Evolutionary conservation across 2,888 invertebrate genomes (phyloP).

Genomic region (Drosophila birchii): DNA sequence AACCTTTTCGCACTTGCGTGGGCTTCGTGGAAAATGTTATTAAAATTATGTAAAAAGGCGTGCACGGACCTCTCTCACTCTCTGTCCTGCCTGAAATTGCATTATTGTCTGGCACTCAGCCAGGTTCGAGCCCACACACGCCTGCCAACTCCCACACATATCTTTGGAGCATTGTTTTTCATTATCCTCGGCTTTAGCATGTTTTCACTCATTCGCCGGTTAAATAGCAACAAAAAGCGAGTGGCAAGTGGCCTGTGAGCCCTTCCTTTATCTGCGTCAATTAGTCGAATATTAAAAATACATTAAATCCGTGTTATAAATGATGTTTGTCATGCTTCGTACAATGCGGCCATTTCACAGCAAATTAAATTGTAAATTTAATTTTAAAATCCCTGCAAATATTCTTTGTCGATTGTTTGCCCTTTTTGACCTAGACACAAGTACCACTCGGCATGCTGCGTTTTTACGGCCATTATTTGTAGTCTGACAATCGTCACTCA

Average conservation of each 20-base stretch:
- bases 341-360: conserved; percentile 30
- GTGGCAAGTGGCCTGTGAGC: conserved; percentile 25
- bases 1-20: conserved; percentile 67
- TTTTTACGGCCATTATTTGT: conserved; percentile 66
- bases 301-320: conserved; percentile 61
- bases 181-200: conserved; percentile 65
- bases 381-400: conserved; percentile 15
- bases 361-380: conserved; percentile 35
- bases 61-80: conserved; percentile 1
- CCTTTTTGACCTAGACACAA: conserved; percentile 47
- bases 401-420: conserved; percentile 46
- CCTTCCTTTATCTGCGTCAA: conserved; percentile 67
- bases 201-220: conserved; percentile 55
- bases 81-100: conserved; percentile 32
- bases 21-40: conserved; percentile 52
- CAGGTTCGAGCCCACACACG: conserved; percentile 7
- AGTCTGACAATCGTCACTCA: conserved; percentile 57
- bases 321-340: conserved; percentile 26
- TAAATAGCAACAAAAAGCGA: conserved; percentile 43
- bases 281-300: conserved; percentile 76
- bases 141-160: background rate
- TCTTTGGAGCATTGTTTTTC: conserved; percentile 52
- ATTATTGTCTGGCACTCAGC: conserved; percentile 34
- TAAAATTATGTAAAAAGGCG: conserved; percentile 43
- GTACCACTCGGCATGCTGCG: conserved; percentile 37